Evolutionary conservation across 2,113 vertebrate species (phyloP), one percentile per base, ranked within the genome.

Genomic region (Cyprinus carpio): DNA sequence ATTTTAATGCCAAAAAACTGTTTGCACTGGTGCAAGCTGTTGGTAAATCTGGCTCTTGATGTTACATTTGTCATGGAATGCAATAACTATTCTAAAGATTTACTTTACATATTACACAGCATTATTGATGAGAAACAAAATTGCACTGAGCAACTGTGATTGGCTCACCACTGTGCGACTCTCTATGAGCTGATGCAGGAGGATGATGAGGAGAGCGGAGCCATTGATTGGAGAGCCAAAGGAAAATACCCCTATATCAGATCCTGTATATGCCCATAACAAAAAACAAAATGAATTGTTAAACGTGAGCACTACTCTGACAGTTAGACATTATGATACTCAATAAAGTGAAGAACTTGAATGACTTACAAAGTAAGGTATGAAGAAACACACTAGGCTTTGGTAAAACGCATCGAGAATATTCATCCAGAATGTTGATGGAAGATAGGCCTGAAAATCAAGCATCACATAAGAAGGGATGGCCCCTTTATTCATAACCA

Each of bases 381-480:
- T 95, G 94, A 97, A 99, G 92, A 99, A 99, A 91, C 98, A 99
- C 87, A 97, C 87, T 71, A 99, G 92, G 89, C 98, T 99, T 93
- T 99, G 98, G 94, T 99, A 99, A 92, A 98, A 94, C 5, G 97
- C 98, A 86, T 99, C 98, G 0, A 97, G 94, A 96, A 99, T 98
- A 88, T 96, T 99, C 90, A 98, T 93, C 98, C 98, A 99, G 93
- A 99, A 99, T 89, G 98, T 96, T 2, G 95, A 95, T 51, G 97
- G 97, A 78, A 96, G 95, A 82, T 99, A 99, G 87, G 97, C 98
- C 98, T 99, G 91, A 71, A 69, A 40, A 25, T n/a, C 1, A 86
- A 20, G 37, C 67, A 87, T 81, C 2, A 74, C 76, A 79, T 4
- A 43, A n/a, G n/a, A n/a, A n/a, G n/a, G n/a, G n/a, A n/a, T n/a